phyloP scores from a whole-genome alignment of 2,113 vertebrate genomes.

The Colius striatus region DNA sequence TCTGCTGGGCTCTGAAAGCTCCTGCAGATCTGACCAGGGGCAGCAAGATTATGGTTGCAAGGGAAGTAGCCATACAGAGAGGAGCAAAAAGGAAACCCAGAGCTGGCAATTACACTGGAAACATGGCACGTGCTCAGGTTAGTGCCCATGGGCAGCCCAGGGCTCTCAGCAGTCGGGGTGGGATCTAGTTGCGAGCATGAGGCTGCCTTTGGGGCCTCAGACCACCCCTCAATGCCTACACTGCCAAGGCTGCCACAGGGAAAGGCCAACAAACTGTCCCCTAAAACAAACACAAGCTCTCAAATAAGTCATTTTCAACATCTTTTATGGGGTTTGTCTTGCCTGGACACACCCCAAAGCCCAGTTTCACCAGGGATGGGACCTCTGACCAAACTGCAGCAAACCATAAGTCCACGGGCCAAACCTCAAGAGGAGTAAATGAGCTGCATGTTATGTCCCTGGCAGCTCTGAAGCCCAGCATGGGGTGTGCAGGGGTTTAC shows the following conservation, averaged over 20 bases:
- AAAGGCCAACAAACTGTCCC: background rate
- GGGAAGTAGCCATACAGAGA: background rate
- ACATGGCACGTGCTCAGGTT: too few species aligned
- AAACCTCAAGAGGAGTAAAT: background rate
- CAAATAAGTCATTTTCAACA: background rate
- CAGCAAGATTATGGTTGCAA: background rate
- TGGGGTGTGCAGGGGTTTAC: background rate
- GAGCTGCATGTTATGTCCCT: background rate
- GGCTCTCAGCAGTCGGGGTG: background rate
- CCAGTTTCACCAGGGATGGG: background rate
- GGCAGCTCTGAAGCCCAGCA: rapidly evolving
- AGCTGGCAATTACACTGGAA: rapidly evolving
- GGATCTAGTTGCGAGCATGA: rapidly evolving
- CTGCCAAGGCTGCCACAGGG: background rate
- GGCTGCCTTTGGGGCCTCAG: background rate
- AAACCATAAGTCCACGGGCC: background rate
- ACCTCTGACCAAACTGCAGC: background rate
- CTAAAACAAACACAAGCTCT: background rate
- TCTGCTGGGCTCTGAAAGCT: background rate
- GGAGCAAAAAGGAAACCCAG: background rate
- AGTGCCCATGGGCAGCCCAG: background rate
- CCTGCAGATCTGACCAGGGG: background rate
- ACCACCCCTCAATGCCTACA: background rate
- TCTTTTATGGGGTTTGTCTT: background rate
- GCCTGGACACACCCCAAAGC: background rate